Percentiles rank a stretch among this genome's conserved stretches.
Conservation (phyloP, 2,113 vertebrate genomes). For the Cottus gobio region DNA sequence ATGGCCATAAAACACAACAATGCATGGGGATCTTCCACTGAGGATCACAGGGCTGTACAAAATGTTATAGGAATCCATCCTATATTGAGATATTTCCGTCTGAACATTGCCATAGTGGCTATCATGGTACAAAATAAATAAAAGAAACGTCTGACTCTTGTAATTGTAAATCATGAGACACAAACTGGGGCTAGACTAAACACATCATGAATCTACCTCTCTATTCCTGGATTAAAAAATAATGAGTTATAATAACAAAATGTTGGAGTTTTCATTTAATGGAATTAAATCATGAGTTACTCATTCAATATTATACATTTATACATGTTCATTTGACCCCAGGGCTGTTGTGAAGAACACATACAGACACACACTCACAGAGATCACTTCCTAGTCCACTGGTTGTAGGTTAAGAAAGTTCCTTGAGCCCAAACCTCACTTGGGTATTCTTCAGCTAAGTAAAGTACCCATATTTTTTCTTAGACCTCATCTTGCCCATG, state of each 20-base stretch:
- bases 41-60: too few species aligned
- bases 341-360: not conserved
- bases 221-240: not conserved
- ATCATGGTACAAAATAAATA: too few species aligned
- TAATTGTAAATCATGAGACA: not conserved
- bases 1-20: too few species aligned
- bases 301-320: not conserved
- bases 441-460: conserved; percentile 32
- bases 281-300: not conserved
- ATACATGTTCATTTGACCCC: conserved; percentile 11
- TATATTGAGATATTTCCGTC: not conserved
- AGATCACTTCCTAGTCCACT: not conserved
- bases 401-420: not conserved
- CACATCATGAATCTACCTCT: not conserved
- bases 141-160: too few species aligned
- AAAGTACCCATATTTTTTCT: conserved; percentile 35
- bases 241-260: not conserved
- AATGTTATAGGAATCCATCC: too few species aligned
- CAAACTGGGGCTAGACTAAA: not conserved
- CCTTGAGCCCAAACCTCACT: conserved; percentile 11
- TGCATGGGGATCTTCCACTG: too few species aligned
- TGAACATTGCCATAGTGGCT: too few species aligned
- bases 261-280: not conserved
- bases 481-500: conserved; percentile 47
- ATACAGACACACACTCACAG: not conserved